Evolutionary conservation across 2,113 vertebrate species (phyloP).

Genomic region (Aphelocoma coerulescens): DNA sequence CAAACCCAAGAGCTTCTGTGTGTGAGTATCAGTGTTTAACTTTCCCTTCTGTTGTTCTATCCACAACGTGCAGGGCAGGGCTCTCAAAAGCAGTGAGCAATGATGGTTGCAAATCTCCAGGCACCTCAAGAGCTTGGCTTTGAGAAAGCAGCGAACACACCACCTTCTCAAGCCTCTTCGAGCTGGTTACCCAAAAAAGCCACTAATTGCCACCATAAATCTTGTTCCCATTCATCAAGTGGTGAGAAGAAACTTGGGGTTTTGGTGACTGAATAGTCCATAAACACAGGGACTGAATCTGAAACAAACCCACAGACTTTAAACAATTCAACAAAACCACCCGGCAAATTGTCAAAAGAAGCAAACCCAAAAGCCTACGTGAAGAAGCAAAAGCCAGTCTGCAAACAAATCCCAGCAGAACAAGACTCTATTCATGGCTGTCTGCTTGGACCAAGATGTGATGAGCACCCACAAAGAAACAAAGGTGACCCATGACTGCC

Average conservation of each 20-base stretch:
- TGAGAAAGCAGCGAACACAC: neutral
- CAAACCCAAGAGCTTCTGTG: neutral
- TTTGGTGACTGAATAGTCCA: neutral
- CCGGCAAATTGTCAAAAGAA: neutral
- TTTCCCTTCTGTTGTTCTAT: neutral
- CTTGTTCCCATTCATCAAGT: neutral
- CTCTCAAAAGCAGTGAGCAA: neutral
- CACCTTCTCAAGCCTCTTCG: neutral
- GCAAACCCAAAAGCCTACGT: neutral
- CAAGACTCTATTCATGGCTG: neutral
- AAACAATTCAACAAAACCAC: neutral
- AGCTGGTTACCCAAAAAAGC: neutral
- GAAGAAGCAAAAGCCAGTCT: neutral
- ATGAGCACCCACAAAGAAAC: neutral
- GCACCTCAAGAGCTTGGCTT: neutral
- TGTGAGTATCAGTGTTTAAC: neutral
- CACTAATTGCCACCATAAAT: slow-evolving; percentile 28
- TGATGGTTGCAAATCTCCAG: neutral
- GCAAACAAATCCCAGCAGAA: neutral
- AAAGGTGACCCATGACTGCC: neutral
- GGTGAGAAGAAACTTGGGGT: neutral
- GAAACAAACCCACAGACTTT: neutral
- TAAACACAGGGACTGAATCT: neutral
- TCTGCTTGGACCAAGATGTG: neutral
- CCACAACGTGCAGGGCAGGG: rapidly evolving